Evolutionary conservation across 2,888 invertebrate genomes (phyloP).

Genomic region (Cremastinae sp.): DNA sequence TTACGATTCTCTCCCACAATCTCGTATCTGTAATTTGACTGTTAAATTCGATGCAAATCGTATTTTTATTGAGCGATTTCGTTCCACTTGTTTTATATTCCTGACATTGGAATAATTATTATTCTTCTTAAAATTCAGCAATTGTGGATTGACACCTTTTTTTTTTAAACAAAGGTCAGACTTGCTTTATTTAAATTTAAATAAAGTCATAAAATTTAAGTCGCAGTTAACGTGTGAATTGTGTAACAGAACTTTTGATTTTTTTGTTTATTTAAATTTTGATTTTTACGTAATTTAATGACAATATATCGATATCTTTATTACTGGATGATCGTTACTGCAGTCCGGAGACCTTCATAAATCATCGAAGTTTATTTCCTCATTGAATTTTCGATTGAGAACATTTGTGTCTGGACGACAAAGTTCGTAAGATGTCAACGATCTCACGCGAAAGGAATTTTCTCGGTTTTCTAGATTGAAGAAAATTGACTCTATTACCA

Average conservation of each 20-base stretch:
- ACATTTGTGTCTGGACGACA: no score
- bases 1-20: slow-evolving; percentile 5
- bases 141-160: not conserved
- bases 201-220: slow-evolving; percentile 5
- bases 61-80: slow-evolving; percentile 22
- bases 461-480: no score
- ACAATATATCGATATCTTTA: no score
- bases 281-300: no score
- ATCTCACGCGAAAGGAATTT: not conserved
- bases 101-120: not conserved
- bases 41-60: slow-evolving; percentile 32
- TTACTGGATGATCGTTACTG: no score
- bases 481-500: no score
- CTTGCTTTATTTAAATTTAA: slow-evolving; percentile 22
- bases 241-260: no score
- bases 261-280: no score
- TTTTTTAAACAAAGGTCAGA: slow-evolving; percentile 7
- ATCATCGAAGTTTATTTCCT: no score
- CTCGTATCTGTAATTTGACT: slow-evolving; percentile 1
- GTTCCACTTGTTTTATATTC: slow-evolving; percentile 10
- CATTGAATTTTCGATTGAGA: no score
- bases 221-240: no score
- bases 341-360: no score
- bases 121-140: not conserved
- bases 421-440: slow-evolving; percentile 6